A percentile compares a stretch with the other conserved stretches of the same genome.
These are phyloP conservation scores for Julus scandinavius DNA, from an alignment of 2,888 invertebrate genomes.

Conservation along the genomic window DNA sequence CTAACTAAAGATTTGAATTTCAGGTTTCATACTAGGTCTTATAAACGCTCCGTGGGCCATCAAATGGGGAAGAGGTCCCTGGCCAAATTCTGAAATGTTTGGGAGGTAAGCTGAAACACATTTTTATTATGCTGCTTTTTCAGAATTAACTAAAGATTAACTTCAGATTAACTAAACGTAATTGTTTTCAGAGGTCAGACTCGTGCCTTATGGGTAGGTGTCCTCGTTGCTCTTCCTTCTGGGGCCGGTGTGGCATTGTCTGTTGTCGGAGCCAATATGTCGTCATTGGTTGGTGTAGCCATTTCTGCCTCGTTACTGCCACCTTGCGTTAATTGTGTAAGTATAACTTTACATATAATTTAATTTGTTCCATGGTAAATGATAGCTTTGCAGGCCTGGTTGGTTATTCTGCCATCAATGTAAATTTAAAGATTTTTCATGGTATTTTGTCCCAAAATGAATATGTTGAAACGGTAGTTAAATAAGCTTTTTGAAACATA, in stretches of 20 bases:
- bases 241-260: constrained; percentile 82
- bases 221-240: constrained; percentile 79
- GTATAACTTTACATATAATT: constrained; percentile 34
- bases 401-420: too few species aligned
- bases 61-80: constrained; percentile 71
- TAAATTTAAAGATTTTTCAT: too few species aligned
- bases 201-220: constrained; percentile 76
- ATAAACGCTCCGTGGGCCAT: constrained; percentile 69
- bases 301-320: constrained; percentile 83
- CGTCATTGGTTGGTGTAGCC: constrained; percentile 82
- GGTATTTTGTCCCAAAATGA: background rate
- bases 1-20: constrained; percentile 52
- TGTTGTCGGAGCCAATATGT: constrained; percentile 80
- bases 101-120: constrained; percentile 66
- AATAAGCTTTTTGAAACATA: background rate
- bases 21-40: constrained; percentile 75
- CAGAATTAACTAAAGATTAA: too few species aligned
- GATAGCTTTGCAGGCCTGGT: too few species aligned
- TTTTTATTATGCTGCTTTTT: background rate
- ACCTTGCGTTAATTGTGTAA: constrained; percentile 81
- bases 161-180: too few species aligned
- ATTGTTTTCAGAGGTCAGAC: constrained; percentile 71
- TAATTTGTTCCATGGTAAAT: too few species aligned
- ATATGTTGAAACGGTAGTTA: too few species aligned
- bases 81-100: constrained; percentile 76